Percentiles rank a stretch among this genome's conserved stretches.
phyloP scores from a whole-genome alignment of 2,113 vertebrate genomes.

The Amphiprion ocellaris region DNA sequence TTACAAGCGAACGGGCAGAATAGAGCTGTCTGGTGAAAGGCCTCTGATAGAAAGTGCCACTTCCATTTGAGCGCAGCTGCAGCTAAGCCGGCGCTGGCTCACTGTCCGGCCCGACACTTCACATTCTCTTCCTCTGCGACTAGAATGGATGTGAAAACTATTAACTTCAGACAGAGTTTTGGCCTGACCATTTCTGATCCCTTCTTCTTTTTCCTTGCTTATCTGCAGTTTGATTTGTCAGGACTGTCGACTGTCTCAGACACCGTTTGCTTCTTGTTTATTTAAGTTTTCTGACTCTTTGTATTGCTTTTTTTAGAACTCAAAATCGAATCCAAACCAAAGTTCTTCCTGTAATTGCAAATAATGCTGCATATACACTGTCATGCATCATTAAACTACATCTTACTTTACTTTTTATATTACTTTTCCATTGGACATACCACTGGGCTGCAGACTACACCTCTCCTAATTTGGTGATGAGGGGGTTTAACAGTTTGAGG shows the following conservation, averaged over 20 bases:
- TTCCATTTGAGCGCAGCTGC: constrained; percentile 80
- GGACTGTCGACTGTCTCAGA: constrained; percentile 30
- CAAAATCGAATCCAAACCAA: constrained; percentile 15
- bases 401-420: constrained; percentile 27
- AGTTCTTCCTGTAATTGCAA: constrained; percentile 2
- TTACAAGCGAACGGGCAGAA: constrained; percentile 73
- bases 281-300: constrained; percentile 46
- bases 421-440: constrained; percentile 43
- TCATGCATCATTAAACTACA: constrained; percentile 24
- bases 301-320: neutral
- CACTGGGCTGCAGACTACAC: constrained; percentile 57
- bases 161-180: constrained; percentile 77
- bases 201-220: constrained; percentile 42
- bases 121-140: constrained; percentile 72
- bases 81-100: constrained; percentile 66
- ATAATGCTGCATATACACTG: constrained; percentile 11
- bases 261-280: constrained; percentile 45
- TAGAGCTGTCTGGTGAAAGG: constrained; percentile 77
- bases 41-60: constrained; percentile 81
- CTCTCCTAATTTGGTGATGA: constrained; percentile 78
- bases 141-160: constrained; percentile 81
- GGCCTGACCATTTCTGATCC: constrained; percentile 60
- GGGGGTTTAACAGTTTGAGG: constrained; percentile 74
- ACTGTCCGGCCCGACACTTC: constrained; percentile 78
- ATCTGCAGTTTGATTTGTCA: constrained; percentile 62